Base-by-base conservation (phyloP, 2,797 vertebrate genomes). In the Myotis pilosus region DNA sequence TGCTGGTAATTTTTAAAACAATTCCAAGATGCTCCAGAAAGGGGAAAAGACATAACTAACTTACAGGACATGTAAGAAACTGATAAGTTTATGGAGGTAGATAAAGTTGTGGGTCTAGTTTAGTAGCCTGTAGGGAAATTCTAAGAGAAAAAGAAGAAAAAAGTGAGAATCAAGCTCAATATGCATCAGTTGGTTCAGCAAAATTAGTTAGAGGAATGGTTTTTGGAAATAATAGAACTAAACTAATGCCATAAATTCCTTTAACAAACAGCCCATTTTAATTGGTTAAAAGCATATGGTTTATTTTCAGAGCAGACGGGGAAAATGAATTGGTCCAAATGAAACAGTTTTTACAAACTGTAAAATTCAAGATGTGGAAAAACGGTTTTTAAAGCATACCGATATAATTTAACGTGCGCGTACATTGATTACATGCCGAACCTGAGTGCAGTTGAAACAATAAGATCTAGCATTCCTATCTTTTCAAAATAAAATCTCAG, bases 401-500 rank as follows among this genome's bases (percentile, higher is more conserved):
- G 78, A 96, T 87, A 49, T 93, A 97, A 93, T 96, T 93, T 44
- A 94, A 53, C 80, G 72, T 5, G 55, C 12, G 88, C 1, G 69
- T 19, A 81, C 53, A 87, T 88, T 2, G 95, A 93, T 97, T 95
- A 94, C 38, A 91, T 62, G 11, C 75, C 71, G 87, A 53, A 55
- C 72, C 97, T 96, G 53, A 95, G 36, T 94, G 41, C 64, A 64
- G 94, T 7, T 94, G n/a, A 95, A 95, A 87, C 7, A 88, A 16
- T 71, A 94, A 89, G 1, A 76, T 6, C 5, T 53, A 95, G 3
- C 8, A 96, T 95, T 0, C 3, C 79, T 47, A 38, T 38, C 0
- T 80, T 89, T 95, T 92, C 71, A 95, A n/a, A 30, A 91, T 64
- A 94, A 97, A 97, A 94, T 7, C 25, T 71, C 53, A 92, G 13